Base-by-base conservation (phyloP, 2,113 vertebrate genomes). In the Centropus unirufus region DNA sequence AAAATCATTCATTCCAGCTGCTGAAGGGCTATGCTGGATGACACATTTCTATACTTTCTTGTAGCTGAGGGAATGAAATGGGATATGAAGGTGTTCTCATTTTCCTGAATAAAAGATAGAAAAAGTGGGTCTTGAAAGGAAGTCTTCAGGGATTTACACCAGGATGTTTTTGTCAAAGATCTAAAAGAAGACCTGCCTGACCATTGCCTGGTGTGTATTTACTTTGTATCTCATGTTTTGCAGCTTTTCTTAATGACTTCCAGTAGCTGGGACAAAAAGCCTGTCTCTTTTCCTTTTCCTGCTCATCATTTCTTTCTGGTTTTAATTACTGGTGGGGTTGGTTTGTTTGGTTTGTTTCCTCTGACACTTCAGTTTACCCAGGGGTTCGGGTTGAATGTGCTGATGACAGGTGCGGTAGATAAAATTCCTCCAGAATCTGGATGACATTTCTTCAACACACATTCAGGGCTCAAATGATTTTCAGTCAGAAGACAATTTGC, bases 381-480 rank as follows among this genome's bases (percentile, higher is more conserved):
- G 24, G 23, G 23, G 3, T 58, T 11, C 17, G 32, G 9, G 8
- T 79, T 46, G 47, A 24, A 55, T 70, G 8, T 55, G 42, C 26
- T 81, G 46, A 11, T 51, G 46, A 70, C 0, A 47, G 3, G 32
- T 78, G 5, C 2, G 0, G 55, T 64, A 32, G 0, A 2, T 20
- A 90, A 90, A 73, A 62, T 83, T 72, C 4, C 34, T 51, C 10
- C 27, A 69, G 55, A 73, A 85, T 62, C 55, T 52, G 18, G 10
- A 49, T 58, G 34, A 4, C 5, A 69, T 76, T 85, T 85, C 30
- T 51, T 85, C 29, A 59, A 18, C 27, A 22, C 4, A 39, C 4
- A 55, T 3, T 74, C 12, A 32, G 40, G 9, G 10, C 1, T 73
- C 20, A 81, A 95, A 55, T 40, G 2, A 19, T 63, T 83, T 59